Evolutionary conservation across 2,113 vertebrate species (phyloP).

Genomic region (Sisor rabdophorus): DNA sequence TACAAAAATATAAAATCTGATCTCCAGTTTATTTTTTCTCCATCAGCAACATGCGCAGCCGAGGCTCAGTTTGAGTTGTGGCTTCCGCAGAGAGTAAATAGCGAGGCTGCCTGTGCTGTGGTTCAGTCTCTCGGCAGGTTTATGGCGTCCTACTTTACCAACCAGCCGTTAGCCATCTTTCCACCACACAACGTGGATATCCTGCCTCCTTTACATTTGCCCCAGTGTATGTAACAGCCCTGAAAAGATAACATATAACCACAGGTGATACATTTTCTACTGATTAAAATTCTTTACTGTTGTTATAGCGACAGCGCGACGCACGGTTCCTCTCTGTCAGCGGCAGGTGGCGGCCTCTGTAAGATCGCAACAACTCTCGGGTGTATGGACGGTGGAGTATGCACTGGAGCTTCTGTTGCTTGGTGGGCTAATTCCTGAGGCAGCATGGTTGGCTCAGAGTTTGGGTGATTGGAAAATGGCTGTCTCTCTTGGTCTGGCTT

Average conservation of each 20-base stretch:
- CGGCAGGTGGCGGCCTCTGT: constrained; percentile 68
- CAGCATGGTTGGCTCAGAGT: constrained; percentile 80
- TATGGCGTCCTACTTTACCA: constrained; percentile 93
- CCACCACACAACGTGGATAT: constrained; percentile 81
- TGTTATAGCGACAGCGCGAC: constrained; percentile 60
- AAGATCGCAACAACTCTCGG: constrained; percentile 79
- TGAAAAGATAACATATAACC: not conserved
- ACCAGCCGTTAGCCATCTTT: constrained; percentile 76
- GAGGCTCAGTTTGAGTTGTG: constrained; percentile 52
- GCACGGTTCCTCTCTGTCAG: constrained; percentile 76
- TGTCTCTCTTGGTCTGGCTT: constrained; percentile 78
- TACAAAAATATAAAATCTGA: not conserved
- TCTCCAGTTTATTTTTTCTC: not conserved
- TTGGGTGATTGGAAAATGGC: constrained; percentile 94
- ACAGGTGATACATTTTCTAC: not conserved
- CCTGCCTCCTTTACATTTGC: constrained; percentile 78
- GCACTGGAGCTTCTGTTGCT: constrained; percentile 84
- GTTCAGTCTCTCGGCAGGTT: constrained; percentile 85
- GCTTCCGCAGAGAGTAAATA: constrained; percentile 59
- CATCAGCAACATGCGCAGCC: constrained; percentile 44
- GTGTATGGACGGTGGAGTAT: constrained; percentile 87
- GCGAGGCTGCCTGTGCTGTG: constrained; percentile 73
- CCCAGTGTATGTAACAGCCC: constrained; percentile 65
- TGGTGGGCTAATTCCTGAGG: constrained; percentile 85
- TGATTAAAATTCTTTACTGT: not conserved